Conservation (phyloP, 2,888 invertebrate species). For the Acrobasis suavella region DNA sequence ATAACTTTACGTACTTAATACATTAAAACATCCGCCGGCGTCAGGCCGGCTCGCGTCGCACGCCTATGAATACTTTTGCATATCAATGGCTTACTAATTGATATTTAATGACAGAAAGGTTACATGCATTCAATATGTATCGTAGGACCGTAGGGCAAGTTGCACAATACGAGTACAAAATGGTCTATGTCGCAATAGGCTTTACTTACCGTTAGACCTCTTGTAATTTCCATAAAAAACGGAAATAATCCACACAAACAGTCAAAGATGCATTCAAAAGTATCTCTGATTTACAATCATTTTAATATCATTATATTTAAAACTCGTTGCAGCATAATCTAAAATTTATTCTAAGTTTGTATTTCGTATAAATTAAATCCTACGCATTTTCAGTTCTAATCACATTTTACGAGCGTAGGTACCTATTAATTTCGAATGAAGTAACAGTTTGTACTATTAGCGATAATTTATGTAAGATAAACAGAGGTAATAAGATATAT, state of each 20-base stretch:
- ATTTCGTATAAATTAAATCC: neutral
- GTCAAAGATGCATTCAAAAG: constrained; percentile 6
- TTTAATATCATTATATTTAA: neutral
- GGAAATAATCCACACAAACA: constrained; percentile 14
- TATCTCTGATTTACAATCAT: constrained; percentile 7
- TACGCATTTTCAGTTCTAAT: constrained; percentile 7
- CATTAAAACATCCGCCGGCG: constrained; percentile 27
- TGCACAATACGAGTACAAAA: constrained; percentile 21
- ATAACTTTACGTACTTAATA: neutral
- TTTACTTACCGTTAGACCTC: neutral
- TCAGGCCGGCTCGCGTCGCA: constrained; percentile 31
- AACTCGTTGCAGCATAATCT: constrained; percentile 1
- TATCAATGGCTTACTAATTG: constrained; percentile 27
- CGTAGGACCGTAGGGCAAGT: constrained; percentile 24
- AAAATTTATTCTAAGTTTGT: constrained; percentile 10
- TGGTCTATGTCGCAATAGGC: neutral
- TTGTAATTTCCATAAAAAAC: constrained; percentile 14
- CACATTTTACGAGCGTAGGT: constrained; percentile 9
- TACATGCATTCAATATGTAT: constrained; percentile 24
- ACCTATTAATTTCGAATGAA: neutral
- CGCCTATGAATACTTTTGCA: constrained; percentile 31
- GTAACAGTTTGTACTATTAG: neutral
- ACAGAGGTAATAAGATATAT: constrained; percentile 2
- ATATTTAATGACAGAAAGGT: constrained; percentile 32
- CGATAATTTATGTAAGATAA: constrained; percentile 4